These are phyloP conservation scores for Amphipoea lucens DNA, from an alignment of 2,888 invertebrate species.

Conservation along the genomic window DNA sequence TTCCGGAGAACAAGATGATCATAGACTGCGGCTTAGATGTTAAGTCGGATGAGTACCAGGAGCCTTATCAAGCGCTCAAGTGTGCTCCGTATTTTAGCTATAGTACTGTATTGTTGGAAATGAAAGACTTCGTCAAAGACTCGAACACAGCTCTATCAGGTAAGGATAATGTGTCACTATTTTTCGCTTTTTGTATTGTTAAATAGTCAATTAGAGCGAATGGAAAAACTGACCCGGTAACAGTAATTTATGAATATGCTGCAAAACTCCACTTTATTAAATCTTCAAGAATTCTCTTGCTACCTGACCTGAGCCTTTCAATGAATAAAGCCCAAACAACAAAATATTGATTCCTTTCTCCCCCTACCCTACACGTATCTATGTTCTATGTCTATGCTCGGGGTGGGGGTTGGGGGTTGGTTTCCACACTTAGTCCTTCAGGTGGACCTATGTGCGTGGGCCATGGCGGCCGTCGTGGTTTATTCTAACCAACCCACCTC, in stretches of 20 bases:
- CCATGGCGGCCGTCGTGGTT: too few relatives aligned
- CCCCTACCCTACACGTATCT: not conserved
- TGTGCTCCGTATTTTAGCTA: slow-evolving; percentile 94
- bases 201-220: not conserved
- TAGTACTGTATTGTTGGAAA: slow-evolving; percentile 94
- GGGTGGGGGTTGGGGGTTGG: too few relatives aligned
- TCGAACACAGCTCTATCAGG: slow-evolving; percentile 84
- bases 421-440: too few relatives aligned
- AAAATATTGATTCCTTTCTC: not conserved
- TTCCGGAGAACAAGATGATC: slow-evolving; percentile 89
- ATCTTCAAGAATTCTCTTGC: not conserved
- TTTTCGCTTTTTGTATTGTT: not conserved
- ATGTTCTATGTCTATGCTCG: too few relatives aligned
- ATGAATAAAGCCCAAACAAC: not conserved
- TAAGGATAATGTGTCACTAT: slow-evolving; percentile 61
- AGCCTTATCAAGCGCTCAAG: slow-evolving; percentile 94
- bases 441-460: too few relatives aligned
- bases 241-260: not conserved
- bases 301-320: not conserved
- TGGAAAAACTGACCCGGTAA: not conserved
- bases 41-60: slow-evolving; percentile 94
- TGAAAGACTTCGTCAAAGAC: slow-evolving; percentile 92
- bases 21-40: slow-evolving; percentile 91
- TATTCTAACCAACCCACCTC: too few relatives aligned
- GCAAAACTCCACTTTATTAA: too few relatives aligned